These are phyloP conservation scores for Octopus bimaculoides DNA, from an alignment of 1,140 invertebrate species.

Conservation along the genomic window DNA sequence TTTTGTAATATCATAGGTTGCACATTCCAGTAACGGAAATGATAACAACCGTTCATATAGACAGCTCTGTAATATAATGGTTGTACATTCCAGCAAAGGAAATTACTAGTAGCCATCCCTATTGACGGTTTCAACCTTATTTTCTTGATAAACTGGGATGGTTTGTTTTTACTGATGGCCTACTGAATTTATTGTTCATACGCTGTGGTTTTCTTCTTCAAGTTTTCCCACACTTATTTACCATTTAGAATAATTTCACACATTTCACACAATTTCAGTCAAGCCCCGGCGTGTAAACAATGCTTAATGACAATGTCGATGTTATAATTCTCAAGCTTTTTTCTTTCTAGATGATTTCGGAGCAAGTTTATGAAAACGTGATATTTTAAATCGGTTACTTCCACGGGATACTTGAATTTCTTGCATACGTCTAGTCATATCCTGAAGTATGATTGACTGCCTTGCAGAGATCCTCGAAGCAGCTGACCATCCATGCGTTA, in stretches of 20 bases:
- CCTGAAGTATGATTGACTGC: neutral
- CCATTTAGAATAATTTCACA: neutral
- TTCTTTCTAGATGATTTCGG: neutral
- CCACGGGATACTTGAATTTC: neutral
- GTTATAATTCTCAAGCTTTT: neutral
- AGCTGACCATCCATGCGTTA: neutral
- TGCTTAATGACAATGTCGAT: neutral
- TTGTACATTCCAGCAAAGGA: too few species aligned
- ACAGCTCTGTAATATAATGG: too few species aligned
- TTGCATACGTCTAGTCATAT: neutral
- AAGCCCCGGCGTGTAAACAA: neutral
- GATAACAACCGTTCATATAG: too few species aligned
- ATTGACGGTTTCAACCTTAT: too few species aligned
- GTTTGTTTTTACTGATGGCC: neutral
- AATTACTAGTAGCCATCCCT: too few species aligned
- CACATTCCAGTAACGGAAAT: too few species aligned
- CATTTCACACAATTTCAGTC: neutral
- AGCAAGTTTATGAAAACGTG: neutral
- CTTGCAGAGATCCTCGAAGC: neutral
- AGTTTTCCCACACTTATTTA: neutral
- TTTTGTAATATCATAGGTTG: too few species aligned
- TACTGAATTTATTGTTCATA: neutral
- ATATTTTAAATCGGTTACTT: neutral
- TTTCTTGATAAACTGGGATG: neutral
- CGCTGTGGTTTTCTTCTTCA: neutral